These are phyloP conservation scores for Alcis repandata DNA, from an alignment of 2,888 invertebrate species.

Conservation along the genomic window DNA sequence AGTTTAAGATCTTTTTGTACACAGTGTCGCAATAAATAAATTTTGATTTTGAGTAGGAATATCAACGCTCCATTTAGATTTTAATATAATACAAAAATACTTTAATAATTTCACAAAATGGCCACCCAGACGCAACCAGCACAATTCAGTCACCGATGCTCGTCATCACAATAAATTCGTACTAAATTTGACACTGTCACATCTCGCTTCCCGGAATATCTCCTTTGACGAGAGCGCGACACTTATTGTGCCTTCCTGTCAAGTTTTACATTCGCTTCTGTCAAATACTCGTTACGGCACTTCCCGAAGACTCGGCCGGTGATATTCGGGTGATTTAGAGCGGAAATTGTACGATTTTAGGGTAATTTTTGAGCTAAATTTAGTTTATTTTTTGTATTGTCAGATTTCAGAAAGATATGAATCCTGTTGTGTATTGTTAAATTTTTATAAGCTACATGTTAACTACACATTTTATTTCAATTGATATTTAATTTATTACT, in stretches of 20 bases:
- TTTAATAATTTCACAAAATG: neutral
- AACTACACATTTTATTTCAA: no score
- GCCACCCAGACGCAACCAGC: neutral
- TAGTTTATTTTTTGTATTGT: no score
- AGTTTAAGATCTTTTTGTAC: no score
- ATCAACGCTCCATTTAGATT: no score
- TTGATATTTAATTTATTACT: no score
- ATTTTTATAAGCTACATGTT: no score
- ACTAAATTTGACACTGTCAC: slow-evolving; percentile 43
- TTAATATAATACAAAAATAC: no score
- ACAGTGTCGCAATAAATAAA: no score
- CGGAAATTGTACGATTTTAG: slow-evolving; percentile 23
- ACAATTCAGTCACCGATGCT: slow-evolving; percentile 15
- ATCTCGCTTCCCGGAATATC: slow-evolving; percentile 44
- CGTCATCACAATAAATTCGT: slow-evolving; percentile 40
- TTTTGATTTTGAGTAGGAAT: no score
- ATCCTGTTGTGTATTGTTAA: no score
- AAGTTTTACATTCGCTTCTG: slow-evolving; percentile 47
- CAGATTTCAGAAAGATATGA: no score
- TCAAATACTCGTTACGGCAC: slow-evolving; percentile 40
- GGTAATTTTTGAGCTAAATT: slow-evolving; percentile 35
- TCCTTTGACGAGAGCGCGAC: slow-evolving; percentile 49
- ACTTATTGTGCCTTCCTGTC: slow-evolving; percentile 49
- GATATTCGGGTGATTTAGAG: slow-evolving; percentile 25
- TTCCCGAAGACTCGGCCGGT: slow-evolving; percentile 32